A percentile compares a stretch with the other conserved stretches of the same genome.
phyloP scores from a whole-genome alignment of 2,888 invertebrate species.

The Chydorus sphaericus region DNA sequence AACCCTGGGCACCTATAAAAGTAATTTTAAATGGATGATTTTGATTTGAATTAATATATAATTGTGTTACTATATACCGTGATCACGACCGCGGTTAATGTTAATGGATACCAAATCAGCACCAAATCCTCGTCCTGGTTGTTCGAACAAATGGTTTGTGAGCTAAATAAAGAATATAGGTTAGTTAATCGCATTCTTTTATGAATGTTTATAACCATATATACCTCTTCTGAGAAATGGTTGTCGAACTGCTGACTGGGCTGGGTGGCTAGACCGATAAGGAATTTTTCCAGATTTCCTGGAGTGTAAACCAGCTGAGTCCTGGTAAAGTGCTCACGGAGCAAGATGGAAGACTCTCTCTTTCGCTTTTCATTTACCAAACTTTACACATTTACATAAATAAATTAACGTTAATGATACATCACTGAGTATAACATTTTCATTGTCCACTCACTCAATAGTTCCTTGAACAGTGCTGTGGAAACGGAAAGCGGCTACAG shows the following conservation, averaged over 20 bases:
- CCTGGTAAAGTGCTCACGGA: conserved; percentile 49
- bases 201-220: conserved; percentile 25
- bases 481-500: conserved; percentile 26
- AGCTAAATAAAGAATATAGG: conserved; percentile 18
- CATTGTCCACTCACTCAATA: conserved; percentile 10
- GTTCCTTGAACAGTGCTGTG: conserved; percentile 23
- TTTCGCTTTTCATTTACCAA: conserved; percentile 32
- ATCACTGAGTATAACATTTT: background rate
- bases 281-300: conserved; percentile 45
- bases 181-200: background rate
- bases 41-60: too few relatives aligned
- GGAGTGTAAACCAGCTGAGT: conserved; percentile 43
- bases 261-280: conserved; percentile 55
- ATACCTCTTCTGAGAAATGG: conserved; percentile 56
- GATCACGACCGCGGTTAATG: conserved; percentile 64
- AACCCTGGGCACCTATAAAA: conserved; percentile 26
- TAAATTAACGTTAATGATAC: too few relatives aligned
- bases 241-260: conserved; percentile 52
- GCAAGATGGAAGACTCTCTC: conserved; percentile 31
- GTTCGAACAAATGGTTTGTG: conserved; percentile 23
- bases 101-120: conserved; percentile 58
- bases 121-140: conserved; percentile 29
- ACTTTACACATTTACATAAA: conserved; percentile 28
- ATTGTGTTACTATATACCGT: conserved; percentile 30
- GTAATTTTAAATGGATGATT: too few relatives aligned